Conservation (phyloP, 1,140 invertebrate species). For the Gonatopus flavifemur region DNA sequence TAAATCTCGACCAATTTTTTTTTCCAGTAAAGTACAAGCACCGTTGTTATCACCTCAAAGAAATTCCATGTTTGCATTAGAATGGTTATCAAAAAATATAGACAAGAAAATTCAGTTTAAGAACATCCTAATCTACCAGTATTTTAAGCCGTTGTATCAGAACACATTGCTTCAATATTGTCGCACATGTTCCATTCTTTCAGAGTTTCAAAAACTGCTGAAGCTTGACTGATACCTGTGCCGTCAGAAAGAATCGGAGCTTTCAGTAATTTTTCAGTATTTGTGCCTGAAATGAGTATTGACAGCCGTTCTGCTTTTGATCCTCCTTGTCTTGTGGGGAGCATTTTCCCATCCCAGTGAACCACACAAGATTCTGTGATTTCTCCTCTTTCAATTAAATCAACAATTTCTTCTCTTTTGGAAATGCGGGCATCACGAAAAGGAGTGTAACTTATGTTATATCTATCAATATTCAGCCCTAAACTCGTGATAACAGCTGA, state of each 20-base stretch:
- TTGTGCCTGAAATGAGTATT: constrained; percentile 6
- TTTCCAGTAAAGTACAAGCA: constrained; percentile 12
- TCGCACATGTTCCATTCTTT: constrained; percentile 15
- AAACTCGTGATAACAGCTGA: neutral
- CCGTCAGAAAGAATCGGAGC: constrained; percentile 5
- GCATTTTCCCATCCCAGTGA: constrained; percentile 19
- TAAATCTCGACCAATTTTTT: constrained; percentile 12
- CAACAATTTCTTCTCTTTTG: constrained; percentile 8
- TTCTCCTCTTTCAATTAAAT: constrained; percentile 7
- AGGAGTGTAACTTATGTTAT: neutral
- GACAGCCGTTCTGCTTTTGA: constrained; percentile 16
- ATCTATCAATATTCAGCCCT: neutral
- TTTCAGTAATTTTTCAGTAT: constrained; percentile 14
- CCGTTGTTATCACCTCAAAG: constrained; percentile 10
- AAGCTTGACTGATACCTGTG: constrained; percentile 4
- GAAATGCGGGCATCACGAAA: constrained; percentile 9
- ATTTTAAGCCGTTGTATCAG: constrained; percentile 15
- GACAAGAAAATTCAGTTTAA: too few relatives aligned
- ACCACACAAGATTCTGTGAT: neutral
- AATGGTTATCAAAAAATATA: too few relatives aligned
- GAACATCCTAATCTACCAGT: too few relatives aligned
- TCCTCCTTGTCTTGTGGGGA: constrained; percentile 5
- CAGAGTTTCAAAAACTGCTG: constrained; percentile 13
- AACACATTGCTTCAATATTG: constrained; percentile 13
- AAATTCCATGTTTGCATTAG: too few relatives aligned